Conservation (phyloP, 2,888 invertebrate genomes). For the Oxycera nigricornis region DNA sequence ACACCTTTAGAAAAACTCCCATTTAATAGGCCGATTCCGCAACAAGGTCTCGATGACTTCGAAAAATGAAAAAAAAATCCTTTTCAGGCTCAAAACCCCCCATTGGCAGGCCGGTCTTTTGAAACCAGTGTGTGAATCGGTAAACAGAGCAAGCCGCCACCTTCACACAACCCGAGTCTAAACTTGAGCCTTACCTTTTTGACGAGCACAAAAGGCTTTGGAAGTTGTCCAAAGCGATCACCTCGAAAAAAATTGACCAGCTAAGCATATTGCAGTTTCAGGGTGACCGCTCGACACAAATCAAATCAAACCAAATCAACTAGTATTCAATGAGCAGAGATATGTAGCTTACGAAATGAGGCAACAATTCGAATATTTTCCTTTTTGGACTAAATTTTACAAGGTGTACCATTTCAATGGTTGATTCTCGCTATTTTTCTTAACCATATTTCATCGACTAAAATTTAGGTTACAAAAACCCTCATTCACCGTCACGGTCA, state of each 20-base stretch:
- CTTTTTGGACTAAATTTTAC: not conserved
- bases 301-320: too few species aligned
- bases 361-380: not conserved
- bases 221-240: constrained; percentile 6
- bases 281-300: not conserved
- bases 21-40: not conserved
- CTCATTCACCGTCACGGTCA: too few species aligned
- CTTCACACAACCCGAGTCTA: constrained; percentile 39
- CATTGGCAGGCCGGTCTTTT: constrained; percentile 44
- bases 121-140: constrained; percentile 41
- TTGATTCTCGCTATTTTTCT: not conserved
- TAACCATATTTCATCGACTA: too few species aligned
- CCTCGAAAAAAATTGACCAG: constrained; percentile 5
- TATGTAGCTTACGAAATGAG: too few species aligned
- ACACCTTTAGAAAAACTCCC: not conserved
- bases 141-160: constrained; percentile 45
- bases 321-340: too few species aligned
- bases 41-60: not conserved
- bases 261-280: not conserved
- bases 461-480: too few species aligned
- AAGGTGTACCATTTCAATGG: not conserved
- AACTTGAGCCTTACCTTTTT: not conserved
- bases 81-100: constrained; percentile 41
- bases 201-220: constrained; percentile 37
- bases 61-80: not conserved